A percentile compares a stretch with the other conserved stretches of the same genome.
Conservation (phyloP, 2,113 vertebrate species). For the Podarcis cretensis region DNA sequence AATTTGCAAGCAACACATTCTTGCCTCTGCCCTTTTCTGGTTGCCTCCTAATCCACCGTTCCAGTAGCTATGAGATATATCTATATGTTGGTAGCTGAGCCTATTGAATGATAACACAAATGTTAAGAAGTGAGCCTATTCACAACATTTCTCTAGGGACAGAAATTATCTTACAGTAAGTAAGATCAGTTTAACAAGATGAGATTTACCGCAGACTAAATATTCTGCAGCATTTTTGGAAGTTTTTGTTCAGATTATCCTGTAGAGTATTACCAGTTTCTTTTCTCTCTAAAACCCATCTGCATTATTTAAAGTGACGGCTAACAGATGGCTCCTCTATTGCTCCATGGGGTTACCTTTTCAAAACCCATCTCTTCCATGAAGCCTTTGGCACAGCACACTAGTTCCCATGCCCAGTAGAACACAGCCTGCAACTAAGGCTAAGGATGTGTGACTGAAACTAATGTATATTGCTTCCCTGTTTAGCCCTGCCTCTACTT, state of each 20-base stretch:
- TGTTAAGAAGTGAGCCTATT: not conserved
- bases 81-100: not conserved
- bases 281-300: too few relatives aligned
- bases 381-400: not conserved
- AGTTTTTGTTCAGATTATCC: too few relatives aligned
- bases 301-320: too few relatives aligned
- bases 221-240: too few relatives aligned
- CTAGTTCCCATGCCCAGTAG: not conserved
- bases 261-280: too few relatives aligned
- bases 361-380: too few relatives aligned
- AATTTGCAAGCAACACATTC: slow-evolving; percentile 63
- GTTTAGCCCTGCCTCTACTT: too few relatives aligned
- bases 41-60: slow-evolving; percentile 32
- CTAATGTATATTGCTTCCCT: too few relatives aligned
- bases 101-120: not conserved
- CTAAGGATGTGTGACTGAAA: not conserved
- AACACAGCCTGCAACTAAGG: slow-evolving; percentile 5
- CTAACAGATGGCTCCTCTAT: too few relatives aligned
- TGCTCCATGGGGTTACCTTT: too few relatives aligned
- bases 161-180: not conserved
- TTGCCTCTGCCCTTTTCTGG: slow-evolving; percentile 42
- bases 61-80: slow-evolving; percentile 17
- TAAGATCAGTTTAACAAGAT: too few relatives aligned
- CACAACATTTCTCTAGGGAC: not conserved
- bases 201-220: too few relatives aligned